phyloP scores from a whole-genome alignment of 2,888 invertebrate genomes.

The Phengaris arion region DNA sequence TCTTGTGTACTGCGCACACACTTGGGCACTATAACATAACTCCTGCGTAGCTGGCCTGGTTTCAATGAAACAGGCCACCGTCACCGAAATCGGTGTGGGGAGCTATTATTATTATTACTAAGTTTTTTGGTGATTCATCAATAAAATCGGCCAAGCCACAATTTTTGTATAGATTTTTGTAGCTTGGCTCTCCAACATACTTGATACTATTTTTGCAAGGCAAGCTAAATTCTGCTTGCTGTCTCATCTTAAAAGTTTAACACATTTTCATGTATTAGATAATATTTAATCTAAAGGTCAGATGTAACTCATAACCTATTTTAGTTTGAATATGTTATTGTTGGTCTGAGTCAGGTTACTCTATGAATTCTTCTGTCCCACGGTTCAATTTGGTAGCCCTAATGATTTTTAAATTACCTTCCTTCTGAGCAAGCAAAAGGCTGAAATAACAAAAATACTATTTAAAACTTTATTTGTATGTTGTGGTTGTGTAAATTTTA shows the following conservation, averaged over 20 bases:
- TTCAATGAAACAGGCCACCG: too few species aligned
- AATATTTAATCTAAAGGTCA: slow-evolving; percentile 11
- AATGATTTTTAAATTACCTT: slow-evolving; percentile 55
- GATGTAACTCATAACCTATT: slow-evolving; percentile 22
- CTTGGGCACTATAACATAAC: too few species aligned
- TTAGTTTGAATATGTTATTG: slow-evolving; percentile 3
- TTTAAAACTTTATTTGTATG: neutral
- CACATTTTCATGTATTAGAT: neutral
- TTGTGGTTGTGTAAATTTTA: too few species aligned
- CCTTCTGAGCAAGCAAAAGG: slow-evolving; percentile 6
- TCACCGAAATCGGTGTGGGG: too few species aligned
- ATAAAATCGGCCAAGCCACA: neutral
- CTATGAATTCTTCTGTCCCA: slow-evolving; percentile 44
- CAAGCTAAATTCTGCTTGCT: too few species aligned
- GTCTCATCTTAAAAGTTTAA: too few species aligned
- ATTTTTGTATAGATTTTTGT: too few species aligned
- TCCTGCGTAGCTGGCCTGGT: too few species aligned
- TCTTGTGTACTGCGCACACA: too few species aligned
- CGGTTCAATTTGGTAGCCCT: slow-evolving; percentile 49
- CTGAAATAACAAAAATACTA: neutral
- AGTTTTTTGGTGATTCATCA: neutral
- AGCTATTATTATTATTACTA: too few species aligned
- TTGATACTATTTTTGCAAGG: too few species aligned
- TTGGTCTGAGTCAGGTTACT: neutral
- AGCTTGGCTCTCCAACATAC: too few species aligned